phyloP scores from a whole-genome alignment of 2,113 vertebrate genomes.

The Campylomormyrus numenius region DNA sequence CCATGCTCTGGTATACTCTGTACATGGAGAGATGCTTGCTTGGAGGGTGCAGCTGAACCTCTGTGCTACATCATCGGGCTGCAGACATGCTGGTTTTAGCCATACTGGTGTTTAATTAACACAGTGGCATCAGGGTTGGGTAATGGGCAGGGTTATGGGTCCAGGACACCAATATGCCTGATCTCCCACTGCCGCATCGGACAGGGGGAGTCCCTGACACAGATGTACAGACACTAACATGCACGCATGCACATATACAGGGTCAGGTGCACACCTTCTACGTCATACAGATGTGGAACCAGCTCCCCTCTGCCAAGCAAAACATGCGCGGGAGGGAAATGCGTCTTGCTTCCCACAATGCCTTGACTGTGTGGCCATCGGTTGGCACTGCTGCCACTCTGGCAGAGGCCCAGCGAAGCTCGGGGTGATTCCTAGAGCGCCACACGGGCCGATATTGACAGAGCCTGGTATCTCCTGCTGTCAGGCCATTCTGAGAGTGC shows the following conservation, averaged over 20 bases:
- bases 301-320: not conserved
- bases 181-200: not conserved
- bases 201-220: not conserved
- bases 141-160: not conserved
- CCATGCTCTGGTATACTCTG: not conserved
- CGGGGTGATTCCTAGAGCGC: slow-evolving; percentile 15
- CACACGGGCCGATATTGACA: slow-evolving; percentile 33
- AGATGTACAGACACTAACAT: not conserved
- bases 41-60: not conserved
- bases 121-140: not conserved
- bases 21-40: not conserved
- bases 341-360: slow-evolving; percentile 19
- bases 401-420: not conserved
- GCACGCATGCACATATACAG: not conserved
- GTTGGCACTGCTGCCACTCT: slow-evolving; percentile 10
- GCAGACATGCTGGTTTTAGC: not conserved
- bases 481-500: slow-evolving; percentile 34
- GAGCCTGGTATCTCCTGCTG: slow-evolving; percentile 37
- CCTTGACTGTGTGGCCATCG: slow-evolving; percentile 18
- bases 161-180: not conserved
- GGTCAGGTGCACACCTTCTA: not conserved
- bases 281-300: not conserved
- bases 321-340: not conserved
- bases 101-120: slow-evolving; percentile 29
- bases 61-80: not conserved